These are phyloP conservation scores for Rhogogaster chlorosoma DNA, from an alignment of 2,888 invertebrate genomes.

Conservation along the genomic window DNA sequence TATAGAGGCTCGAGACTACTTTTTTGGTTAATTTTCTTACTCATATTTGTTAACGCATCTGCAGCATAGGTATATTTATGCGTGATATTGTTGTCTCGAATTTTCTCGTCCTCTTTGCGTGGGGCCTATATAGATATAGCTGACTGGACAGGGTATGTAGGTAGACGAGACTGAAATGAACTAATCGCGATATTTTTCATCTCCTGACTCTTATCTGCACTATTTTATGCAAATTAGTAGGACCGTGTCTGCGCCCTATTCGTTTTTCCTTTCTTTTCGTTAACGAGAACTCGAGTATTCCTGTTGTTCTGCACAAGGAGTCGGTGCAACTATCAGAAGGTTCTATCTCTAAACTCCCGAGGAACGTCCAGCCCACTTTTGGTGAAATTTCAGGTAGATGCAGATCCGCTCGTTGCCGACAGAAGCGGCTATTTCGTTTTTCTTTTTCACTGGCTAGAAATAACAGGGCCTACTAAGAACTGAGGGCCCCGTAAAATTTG, in stretches of 20 bases:
- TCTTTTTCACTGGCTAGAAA: conserved; percentile 31
- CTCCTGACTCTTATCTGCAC: neutral
- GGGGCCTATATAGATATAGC: too few species aligned
- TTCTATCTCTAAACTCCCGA: neutral
- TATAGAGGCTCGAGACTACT: conserved; percentile 18
- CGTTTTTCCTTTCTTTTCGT: neutral
- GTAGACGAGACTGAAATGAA: neutral
- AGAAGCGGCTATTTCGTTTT: conserved; percentile 5
- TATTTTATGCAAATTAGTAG: neutral
- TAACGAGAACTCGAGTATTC: neutral
- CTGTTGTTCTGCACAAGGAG: neutral
- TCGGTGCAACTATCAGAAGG: neutral
- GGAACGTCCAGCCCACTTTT: neutral
- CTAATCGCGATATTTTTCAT: neutral
- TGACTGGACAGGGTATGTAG: neutral
- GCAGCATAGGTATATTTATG: neutral
- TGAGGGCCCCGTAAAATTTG: conserved; percentile 12
- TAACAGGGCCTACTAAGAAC: conserved; percentile 44
- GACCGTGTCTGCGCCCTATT: neutral
- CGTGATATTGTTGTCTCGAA: conserved; percentile 17
- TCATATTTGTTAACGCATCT: conserved; percentile 6
- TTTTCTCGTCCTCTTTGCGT: neutral
- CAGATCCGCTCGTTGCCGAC: conserved; percentile 40
- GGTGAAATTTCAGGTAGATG: conserved; percentile 37
- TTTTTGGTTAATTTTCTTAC: neutral